Conservation (phyloP, 1,140 invertebrate genomes). For the Calosoma granatense region DNA sequence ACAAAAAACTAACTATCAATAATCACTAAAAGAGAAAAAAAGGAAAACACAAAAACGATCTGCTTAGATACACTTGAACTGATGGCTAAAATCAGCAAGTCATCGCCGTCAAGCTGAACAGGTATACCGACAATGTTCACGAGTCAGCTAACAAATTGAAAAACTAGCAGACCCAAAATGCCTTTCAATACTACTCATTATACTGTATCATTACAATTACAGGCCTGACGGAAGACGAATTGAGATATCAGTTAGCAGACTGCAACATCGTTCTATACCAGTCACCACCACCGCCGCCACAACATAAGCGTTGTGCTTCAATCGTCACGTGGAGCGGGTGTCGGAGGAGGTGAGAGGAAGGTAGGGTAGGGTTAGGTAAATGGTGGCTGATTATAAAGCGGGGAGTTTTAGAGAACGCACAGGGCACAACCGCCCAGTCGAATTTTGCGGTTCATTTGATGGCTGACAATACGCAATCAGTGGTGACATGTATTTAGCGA, state of each 20-base stretch:
- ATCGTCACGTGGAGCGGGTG: neutral
- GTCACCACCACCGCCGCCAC: too few species aligned
- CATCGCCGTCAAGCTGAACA: neutral
- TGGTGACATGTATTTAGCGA: constrained; percentile 4
- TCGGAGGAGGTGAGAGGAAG: neutral
- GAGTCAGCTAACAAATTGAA: neutral
- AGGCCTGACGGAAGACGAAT: neutral
- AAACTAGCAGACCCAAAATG: neutral
- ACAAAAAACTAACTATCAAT: neutral
- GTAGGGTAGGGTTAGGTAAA: neutral
- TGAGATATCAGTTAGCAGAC: constrained; percentile 8
- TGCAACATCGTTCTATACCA: too few species aligned
- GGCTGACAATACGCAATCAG: constrained; percentile 12
- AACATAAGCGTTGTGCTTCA: neutral
- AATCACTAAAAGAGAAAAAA: neutral
- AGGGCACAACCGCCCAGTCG: neutral
- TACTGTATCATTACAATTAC: constrained; percentile 8
- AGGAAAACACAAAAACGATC: neutral
- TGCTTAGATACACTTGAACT: neutral
- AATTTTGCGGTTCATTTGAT: constrained; percentile 12
- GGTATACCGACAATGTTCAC: neutral
- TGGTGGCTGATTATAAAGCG: constrained; percentile 5
- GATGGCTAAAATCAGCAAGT: neutral
- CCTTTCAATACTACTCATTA: neutral
- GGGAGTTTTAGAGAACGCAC: neutral